Base-by-base conservation (phyloP, 2,797 vertebrate species). In the Microctenopoma steveboyesi region DNA sequence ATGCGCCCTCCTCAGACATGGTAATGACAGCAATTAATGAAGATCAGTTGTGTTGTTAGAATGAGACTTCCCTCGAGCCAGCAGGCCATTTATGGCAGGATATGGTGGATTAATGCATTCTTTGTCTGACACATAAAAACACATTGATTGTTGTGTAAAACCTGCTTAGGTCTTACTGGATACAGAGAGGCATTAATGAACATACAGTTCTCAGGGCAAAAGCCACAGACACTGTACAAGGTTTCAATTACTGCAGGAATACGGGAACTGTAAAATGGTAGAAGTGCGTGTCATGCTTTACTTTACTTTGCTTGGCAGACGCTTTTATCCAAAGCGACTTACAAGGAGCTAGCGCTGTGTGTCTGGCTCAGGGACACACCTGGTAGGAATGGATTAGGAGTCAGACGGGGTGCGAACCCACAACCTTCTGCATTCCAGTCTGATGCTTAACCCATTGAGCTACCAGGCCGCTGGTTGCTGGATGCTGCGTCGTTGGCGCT, bases 81-180 rank as follows among this genome's bases (percentile, higher is more conserved):
- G 74, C 76, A 79, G 80, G 79, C 61, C 64, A 13, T 93, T 93
- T 88, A 91, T 85, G 70, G 84, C 91, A 90, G 92, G 92, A 94
- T 92, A 87, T 74, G 45, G 74, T 78, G 81, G 74, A 86, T 88
- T 88, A 7, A 64, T 74, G 69, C 74, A 77, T 84, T 91, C 86
- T 89, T 88, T 75, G 87, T 90, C 64, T 79, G 64, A 79, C 78
- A 83, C 83, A 90, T 90, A 81, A 88, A 83, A 93, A 78, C 84
- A 62, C 79, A 63, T 82, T 84, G 69, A 71, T 85, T 76, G 83
- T 86, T 88, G 82, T 80, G 74, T 87, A 77, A 88, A 91, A 81
- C 54, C 56, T 74, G 62, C 82, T 79, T 78, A 78, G 74, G 74
- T 79, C 79, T 84, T 64, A 72, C 65, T 76, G 74, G 81, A 84